Evolutionary conservation across 1,140 invertebrate genomes (phyloP).

Genomic region (Dreissena rostriformis): DNA sequence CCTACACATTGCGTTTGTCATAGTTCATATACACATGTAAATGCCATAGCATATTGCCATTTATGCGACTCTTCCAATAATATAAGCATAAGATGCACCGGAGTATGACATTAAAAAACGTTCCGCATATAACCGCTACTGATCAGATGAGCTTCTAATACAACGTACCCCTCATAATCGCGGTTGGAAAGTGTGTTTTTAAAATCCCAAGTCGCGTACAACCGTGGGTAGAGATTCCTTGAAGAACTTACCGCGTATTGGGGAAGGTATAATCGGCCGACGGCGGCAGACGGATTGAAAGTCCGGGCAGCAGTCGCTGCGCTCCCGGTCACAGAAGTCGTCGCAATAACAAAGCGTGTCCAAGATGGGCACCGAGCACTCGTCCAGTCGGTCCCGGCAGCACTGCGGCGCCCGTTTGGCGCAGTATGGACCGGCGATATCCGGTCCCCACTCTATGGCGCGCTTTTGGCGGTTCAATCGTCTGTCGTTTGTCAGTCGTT

Average conservation of each 20-base stretch:
- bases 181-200: too few species aligned
- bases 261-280: constrained; percentile 26
- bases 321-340: constrained; percentile 91
- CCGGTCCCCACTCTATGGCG: constrained; percentile 66
- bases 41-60: too few species aligned
- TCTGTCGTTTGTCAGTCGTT: neutral
- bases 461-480: constrained; percentile 33
- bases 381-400: constrained; percentile 87
- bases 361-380: constrained; percentile 88
- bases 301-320: constrained; percentile 93
- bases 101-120: too few species aligned
- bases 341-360: constrained; percentile 95
- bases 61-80: too few species aligned
- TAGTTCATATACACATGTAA: too few species aligned
- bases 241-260: constrained; percentile 45
- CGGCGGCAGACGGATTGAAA: constrained; percentile 88
- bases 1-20: too few species aligned
- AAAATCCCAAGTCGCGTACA: too few species aligned
- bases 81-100: too few species aligned
- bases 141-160: too few species aligned
- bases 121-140: too few species aligned
- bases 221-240: too few species aligned
- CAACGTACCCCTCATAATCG: too few species aligned
- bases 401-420: constrained; percentile 81
- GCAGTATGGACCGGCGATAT: constrained; percentile 70